These are phyloP conservation scores for Coccyzus lansbergi DNA, from an alignment of 2,797 vertebrate species.

Conservation along the genomic window DNA sequence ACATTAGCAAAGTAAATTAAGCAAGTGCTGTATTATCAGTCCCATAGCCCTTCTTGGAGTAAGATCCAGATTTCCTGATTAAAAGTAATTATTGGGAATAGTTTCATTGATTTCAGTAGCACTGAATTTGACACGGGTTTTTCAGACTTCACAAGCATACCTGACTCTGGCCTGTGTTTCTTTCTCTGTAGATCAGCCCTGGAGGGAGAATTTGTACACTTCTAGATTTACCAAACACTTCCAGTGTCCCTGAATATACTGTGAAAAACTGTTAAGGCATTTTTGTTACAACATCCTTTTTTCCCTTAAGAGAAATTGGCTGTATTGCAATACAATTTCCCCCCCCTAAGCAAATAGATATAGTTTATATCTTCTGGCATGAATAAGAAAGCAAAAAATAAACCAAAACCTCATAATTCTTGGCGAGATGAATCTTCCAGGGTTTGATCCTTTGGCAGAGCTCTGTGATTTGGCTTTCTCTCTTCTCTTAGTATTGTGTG, in stretches of 20 bases:
- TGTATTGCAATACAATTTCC: not conserved
- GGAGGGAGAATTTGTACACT: not conserved
- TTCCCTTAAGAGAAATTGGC: not conserved
- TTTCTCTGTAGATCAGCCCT: not conserved
- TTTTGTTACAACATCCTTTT: slow-evolving; percentile 17
- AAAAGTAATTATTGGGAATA: not conserved
- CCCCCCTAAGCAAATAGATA: slow-evolving; percentile 10
- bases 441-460: slow-evolving; percentile 29
- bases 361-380: slow-evolving; percentile 17
- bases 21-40: not conserved
- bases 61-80: not conserved
- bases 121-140: not conserved
- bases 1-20: not conserved
- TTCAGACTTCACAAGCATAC: not conserved
- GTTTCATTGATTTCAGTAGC: not conserved
- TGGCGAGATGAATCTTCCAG: not conserved
- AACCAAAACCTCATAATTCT: slow-evolving; percentile 6
- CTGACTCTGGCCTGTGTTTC: not conserved
- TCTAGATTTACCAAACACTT: not conserved
- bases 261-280: not conserved
- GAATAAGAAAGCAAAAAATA: slow-evolving; percentile 32
- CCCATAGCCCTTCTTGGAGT: not conserved
- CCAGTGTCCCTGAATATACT: not conserved
- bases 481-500: not conserved
- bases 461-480: slow-evolving; percentile 7